Evolutionary conservation across 2,797 vertebrate genomes (phyloP), one percentile per base, ranked within the genome.

Genomic region (Catamblyrhynchus diadema): DNA sequence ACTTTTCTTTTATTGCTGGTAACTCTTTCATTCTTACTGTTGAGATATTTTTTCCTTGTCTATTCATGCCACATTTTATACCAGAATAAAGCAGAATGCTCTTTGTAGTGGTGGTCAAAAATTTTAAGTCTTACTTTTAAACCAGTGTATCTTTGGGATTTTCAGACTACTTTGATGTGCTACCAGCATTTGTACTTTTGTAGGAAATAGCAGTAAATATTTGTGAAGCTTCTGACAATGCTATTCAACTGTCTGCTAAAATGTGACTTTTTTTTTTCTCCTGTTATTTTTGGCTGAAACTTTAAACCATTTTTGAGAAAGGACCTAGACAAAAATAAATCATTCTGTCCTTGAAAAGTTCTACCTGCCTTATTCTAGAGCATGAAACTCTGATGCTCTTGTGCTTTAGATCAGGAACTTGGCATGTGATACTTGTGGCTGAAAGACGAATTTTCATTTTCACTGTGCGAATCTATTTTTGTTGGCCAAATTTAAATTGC

Each of bases 301-400:
- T 47, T 79, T 86, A 80, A 88, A 41, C 20, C 35, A 48, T 72
- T 93, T 94, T 85, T 93, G 44, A 92, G 64, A 80, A 87, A 42
- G 51, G 47, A 93, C 30, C 51, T 82, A 62, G 81, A 66, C 70
- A 90, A 88, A 93, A 94, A 86, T 86, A 91, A 92, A 65, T n/a
- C 42, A 24, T 56, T 88, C 35, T 93, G 77, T 59, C 86, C 91
- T 92, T 93, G 88, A 92, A 88, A 88, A 86, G 35, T 84, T 86
- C 66, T 51, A 54, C 57, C 65, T 94, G 60, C 41, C 32, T 86
- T 81, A 84, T 69, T 95, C 64, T 89, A 57, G 84, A 91, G 32
- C 65, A 50, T 3, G 28, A 77, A 91, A 77, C 51, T 95, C n/a
- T 75, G 59, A 32, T 90, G 50, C 59, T 90, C 48, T 86, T 71